A percentile compares a stretch with the other conserved stretches of the same genome.
Evolutionary conservation across 1,140 invertebrate genomes (phyloP).

Genomic region (Cotesia typhae): DNA sequence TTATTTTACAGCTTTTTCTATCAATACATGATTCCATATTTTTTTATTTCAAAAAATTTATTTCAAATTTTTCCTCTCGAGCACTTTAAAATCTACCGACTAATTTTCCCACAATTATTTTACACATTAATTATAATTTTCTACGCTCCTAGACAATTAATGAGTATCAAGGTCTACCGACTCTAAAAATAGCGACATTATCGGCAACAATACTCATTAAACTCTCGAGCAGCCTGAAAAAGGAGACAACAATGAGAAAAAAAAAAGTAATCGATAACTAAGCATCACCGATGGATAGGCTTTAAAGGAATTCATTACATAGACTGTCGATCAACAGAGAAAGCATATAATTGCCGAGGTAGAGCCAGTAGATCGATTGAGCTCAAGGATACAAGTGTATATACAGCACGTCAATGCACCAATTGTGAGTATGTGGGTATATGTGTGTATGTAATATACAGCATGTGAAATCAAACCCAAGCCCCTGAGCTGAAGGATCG

Average conservation of each 20-base stretch:
- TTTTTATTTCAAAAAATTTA: no score
- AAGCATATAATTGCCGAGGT: constrained; percentile 42
- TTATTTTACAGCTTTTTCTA: constrained; percentile 28
- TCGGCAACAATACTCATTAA: no score
- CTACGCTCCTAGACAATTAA: no score
- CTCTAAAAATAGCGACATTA: no score
- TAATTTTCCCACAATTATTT: no score
- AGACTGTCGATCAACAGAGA: constrained; percentile 21
- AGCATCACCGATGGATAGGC: constrained; percentile 27
- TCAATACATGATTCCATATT: not conserved
- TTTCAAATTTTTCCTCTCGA: no score
- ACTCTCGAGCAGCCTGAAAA: constrained; percentile 15
- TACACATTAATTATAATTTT: no score
- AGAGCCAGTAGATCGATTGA: constrained; percentile 26
- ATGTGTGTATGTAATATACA: not conserved
- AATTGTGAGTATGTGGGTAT: not conserved
- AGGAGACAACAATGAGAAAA: no score
- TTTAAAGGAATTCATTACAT: constrained; percentile 27
- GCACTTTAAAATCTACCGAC: no score
- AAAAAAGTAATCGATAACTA: constrained; percentile 8
- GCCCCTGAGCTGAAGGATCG: constrained; percentile 10
- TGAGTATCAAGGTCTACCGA: no score
- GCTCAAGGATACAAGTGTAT: constrained; percentile 4
- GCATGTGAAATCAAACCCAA: constrained; percentile 3
- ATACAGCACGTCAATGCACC: constrained; percentile 6